Evolutionary conservation across 2,797 vertebrate species (phyloP), one percentile per base, ranked within the genome.

Genomic region (Odontamblyopus rebecca): DNA sequence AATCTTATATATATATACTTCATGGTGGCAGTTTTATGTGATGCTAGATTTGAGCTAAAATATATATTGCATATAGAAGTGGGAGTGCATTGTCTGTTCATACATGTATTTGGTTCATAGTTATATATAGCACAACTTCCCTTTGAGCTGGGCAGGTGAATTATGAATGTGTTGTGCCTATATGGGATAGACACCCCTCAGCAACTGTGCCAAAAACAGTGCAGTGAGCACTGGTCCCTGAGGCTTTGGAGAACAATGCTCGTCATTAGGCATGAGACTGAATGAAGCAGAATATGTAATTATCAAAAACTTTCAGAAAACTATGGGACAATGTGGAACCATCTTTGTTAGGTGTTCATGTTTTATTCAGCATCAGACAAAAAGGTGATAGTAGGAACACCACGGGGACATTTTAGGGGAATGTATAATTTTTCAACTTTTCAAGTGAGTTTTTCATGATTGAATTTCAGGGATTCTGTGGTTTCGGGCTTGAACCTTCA

Each of bases 351-450:
- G 66, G 75, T 68, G 67, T 75, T 61, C 11, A 81, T 81, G 54
- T 70, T 68, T 77, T 76, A 80, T 84, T 85, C 65, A 84, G 30
- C 41, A 81, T 32, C 72, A 67, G 57, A 79, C 65, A 41, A 74
- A 48, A 74, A 73, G 57, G 50, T 68, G 63, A 75, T 2, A 71
- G 62, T 23, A 8, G 60, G 57, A 60, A 60, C 0, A 30, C 69
- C 57, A 53, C 9, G 35, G 50, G 73, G 73, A 4, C 5, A 0
- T 38, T 65, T 66, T 64, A 69, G 68, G 74, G 32, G 66, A 82
- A 80, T 69, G 67, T 9, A 57, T 57, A 26, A 26, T 26, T 57
- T 48, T 54, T 53, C 19, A 54, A 54, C 7, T 23, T 54, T 48
- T 48, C 11, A 44, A 15, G 13, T 3, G 44, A 48, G 53, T 23